Conservation (phyloP, 2,797 vertebrate genomes). For the Darevskia mixta region DNA sequence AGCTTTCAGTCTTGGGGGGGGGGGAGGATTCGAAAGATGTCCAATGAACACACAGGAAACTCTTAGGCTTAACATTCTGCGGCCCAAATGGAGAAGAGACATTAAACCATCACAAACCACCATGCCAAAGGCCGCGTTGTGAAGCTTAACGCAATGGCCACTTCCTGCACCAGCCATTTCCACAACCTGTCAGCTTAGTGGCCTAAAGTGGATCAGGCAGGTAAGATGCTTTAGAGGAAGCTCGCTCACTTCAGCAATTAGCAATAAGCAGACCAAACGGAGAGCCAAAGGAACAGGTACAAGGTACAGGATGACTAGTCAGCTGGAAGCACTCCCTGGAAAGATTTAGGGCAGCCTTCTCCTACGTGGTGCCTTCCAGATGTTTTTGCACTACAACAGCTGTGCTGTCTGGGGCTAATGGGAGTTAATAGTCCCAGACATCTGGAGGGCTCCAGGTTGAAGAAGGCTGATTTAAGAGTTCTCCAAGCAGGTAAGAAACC, state of each 20-base stretch:
- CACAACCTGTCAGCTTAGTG: neutral
- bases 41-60: neutral
- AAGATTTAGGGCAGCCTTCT: neutral
- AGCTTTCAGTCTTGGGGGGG: neutral
- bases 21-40: neutral
- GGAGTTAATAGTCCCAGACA: no score
- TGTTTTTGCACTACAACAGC: no score
- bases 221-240: constrained; percentile 31
- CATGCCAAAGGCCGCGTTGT: neutral
- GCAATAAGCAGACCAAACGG: neutral
- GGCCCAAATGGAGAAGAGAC: neutral
- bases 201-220: constrained; percentile 34
- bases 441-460: no score
- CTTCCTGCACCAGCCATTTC: neutral
- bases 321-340: neutral
- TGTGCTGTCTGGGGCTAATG: no score
- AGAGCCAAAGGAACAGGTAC: neutral
- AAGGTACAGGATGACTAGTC: neutral
- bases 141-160: neutral
- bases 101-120: neutral
- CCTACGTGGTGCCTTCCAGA: no score
- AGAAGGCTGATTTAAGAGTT: no score
- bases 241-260: constrained; percentile 23
- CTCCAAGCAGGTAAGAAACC: neutral
- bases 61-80: neutral